Base-by-base conservation (phyloP, 2,888 invertebrate genomes). In the Pammene fasciana region DNA sequence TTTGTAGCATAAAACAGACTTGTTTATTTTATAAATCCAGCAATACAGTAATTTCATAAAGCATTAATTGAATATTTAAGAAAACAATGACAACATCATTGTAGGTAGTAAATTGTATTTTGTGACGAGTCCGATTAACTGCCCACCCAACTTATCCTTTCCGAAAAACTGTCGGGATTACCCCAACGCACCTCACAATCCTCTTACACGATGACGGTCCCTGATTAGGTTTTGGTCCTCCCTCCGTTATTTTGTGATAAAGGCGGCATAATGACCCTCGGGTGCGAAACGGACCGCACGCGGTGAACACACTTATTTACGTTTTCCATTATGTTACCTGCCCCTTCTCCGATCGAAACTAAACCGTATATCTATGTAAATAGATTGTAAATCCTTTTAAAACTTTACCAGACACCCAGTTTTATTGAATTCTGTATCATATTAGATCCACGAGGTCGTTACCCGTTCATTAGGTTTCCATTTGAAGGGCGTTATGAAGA, bases 211-310 rank as follows among this genome's bases (percentile, higher is more conserved):
- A 68, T 57, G 68, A 65, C 64, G 74, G 72, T 64, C 67, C 65
- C 71, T 78, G 79, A 80, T 80, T 78, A 79, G 74, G 72, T 68
- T 71, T 71, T 52, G 70, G 73, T 72, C 73, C 75, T 75, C 72
- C 71, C 73, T 55, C 75, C 76, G 71, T 71, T 73, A 71, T 71
- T 75, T 65, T 50, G 57, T 73, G 73, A 79, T 79, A 76, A 75
- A 76, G 71, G 71, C 70, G 66, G 71, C 46, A 73, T 78, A 78
- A 76, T 78, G 74, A 75, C 73, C 65, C 59, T 72, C 46, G 61
- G 65, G 68, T 62, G 71, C 64, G 59, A 71, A 75, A 67, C 65
- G 64, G 71, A 75, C 73, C 72, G 62, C 71, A 75, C 59, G 70
- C 67, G 65, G 71, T 43, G 68, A 70, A 72, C 64, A 71, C 57